Base-by-base conservation (phyloP, 1,140 invertebrate genomes). In the Pararge aegeria region DNA sequence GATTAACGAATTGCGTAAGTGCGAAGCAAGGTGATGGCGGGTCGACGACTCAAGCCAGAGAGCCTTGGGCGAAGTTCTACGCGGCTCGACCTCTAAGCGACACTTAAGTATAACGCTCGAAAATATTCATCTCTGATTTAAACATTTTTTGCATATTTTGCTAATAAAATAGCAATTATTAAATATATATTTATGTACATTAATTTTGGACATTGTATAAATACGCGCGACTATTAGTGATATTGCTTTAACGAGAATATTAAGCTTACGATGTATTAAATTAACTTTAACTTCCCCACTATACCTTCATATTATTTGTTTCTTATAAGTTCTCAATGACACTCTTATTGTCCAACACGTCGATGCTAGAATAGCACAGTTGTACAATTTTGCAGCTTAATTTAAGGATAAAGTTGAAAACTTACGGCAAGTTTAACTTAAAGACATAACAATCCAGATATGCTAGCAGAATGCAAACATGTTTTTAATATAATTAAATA, bases 1-100 rank as follows among this genome's bases (percentile, higher is more conserved):
- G 84, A 89, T 86, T 86, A 81, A 78, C 78, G 63, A 86, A 85
- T 89, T 89, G 86, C 84, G 86, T 89, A 89, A 89, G 83, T 79
- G 75, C 80, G 77, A 79, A 69, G 78, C 83, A 89, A 87, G 86
- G 86, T 89, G 76, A 86, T 70, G 75, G 75, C 79, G 78, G 83
- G 86, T 87, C 83, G 78, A 73, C 83, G 83, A 87, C 83, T 78
- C 72, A 61, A 53, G 69, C 51, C 51, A 51, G 55, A 74, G 74
- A 81, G 82, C 83, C 82, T 87, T 85, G 83, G 73, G 71, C 73
- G 70, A 73, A 78, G 80, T 77, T 80, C 81, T 82, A 80, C 74
- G 75, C 74, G 58, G 63, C 52, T 49, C 78, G 80, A 86, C 81
- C 82, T 89, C 78, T 80, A 81, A 78, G 68, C 70, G 65, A 82